Base-by-base conservation (phyloP, 2,113 vertebrate species). In the Lampris incognitus region DNA sequence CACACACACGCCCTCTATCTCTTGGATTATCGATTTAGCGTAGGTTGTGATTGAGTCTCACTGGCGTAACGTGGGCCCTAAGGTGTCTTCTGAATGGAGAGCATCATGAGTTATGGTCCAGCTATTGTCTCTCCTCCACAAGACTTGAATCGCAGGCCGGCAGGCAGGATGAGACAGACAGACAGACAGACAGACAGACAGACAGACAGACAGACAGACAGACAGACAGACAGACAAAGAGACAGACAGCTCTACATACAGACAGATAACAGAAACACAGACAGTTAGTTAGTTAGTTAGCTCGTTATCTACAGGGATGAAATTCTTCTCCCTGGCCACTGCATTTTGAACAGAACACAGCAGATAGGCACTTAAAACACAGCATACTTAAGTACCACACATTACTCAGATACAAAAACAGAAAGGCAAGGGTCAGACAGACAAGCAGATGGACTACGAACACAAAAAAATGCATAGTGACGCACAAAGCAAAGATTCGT, bases 21-120 rank as follows among this genome's bases (percentile, higher is more conserved):
- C 83, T 84, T 64, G 85, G 88, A 82, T 89, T 94, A 94, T 94
- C 89, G 93, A 94, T 94, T 90, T 92, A 82, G 87, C 81, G 88
- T 91, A 87, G 87, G 88, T 84, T 85, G 88, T 94, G 94, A 95
- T 94, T 91, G 93, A 94, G 92, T 91, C 92, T 93, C 90, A 74
- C 82, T 72, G 89, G 91, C 89, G 81, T 92, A 90, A 92, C 92
- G 92, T 69, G 78, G 87, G 89, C 93, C 92, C 92, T 87, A 83
- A 93, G 92, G 93, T 90, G 87, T 92, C 92, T 90, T 85, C 86
- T 89, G 91, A 89, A 92, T 90, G 90, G 88, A 92, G 89, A 93
- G 89, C 92, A 88, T 90, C 91, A 89, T 94, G 93, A 95, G 87
- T 94, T 93, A 92, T 93, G 89, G 88, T 90, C 89, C 88, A 89